Percentiles rank a stretch among this genome's conserved stretches.
Conservation (phyloP, 2,797 vertebrate species). For the Myotis pilosus region DNA sequence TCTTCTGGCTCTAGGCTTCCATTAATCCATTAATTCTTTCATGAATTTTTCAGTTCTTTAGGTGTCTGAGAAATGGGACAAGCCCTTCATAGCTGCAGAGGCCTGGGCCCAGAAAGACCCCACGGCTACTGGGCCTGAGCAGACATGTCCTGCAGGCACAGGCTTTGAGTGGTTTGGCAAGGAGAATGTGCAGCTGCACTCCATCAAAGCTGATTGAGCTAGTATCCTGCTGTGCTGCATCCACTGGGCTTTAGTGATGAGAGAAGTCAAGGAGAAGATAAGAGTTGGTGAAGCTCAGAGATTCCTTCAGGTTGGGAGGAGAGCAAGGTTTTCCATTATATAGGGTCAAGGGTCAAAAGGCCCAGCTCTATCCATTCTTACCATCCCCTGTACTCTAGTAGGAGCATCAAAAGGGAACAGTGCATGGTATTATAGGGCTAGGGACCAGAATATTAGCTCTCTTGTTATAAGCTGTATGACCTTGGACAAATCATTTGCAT, state of each 20-base stretch:
- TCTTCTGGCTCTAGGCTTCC: conserved; percentile 1
- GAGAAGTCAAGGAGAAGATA: not conserved
- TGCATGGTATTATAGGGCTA: not conserved
- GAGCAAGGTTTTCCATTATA: not conserved
- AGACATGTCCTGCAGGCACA: not conserved
- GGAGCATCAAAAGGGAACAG: not conserved
- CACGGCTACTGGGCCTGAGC: not conserved
- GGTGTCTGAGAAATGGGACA: not conserved
- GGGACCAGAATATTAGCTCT: not conserved
- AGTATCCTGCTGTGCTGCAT: not conserved
- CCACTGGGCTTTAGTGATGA: not conserved
- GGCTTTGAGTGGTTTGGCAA: not conserved
- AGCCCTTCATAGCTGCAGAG: not conserved
- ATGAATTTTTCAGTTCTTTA: not conserved
- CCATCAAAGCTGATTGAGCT: not conserved
- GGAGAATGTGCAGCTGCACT: not conserved
- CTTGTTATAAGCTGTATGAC: not conserved
- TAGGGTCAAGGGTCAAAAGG: not conserved
- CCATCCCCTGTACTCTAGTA: not conserved
- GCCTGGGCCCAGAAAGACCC: conserved; percentile 15
- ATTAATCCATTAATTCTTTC: not conserved
- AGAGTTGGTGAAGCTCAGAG: not conserved
- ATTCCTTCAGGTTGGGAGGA: not conserved
- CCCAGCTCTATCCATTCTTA: not conserved
- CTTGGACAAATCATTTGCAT: not conserved